These are phyloP conservation scores for Cliona cf. orientalis DNA, from an alignment of 37 sponge, comb jelly and placozoan genomes.

Conservation along the genomic window DNA sequence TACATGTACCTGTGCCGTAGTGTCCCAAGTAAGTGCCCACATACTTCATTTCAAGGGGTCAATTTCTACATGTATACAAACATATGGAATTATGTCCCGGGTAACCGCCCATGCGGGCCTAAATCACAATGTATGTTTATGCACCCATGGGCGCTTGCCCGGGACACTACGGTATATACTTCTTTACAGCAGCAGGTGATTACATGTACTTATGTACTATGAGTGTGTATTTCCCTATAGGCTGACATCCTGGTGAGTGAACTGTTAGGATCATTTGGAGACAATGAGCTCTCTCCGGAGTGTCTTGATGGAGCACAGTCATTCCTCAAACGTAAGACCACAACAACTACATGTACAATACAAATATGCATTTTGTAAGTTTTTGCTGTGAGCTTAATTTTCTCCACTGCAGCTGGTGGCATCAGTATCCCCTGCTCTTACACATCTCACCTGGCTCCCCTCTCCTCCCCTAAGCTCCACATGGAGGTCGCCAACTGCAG, in stretches of 20 bases:
- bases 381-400: background rate
- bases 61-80: no score
- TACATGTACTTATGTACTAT: background rate
- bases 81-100: no score
- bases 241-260: slow-evolving; percentile 98
- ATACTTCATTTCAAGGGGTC: no score
- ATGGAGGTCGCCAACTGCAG: slow-evolving; percentile 47
- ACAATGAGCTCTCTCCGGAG: slow-evolving; percentile 99
- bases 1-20: no score
- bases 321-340: slow-evolving; percentile 81
- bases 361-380: background rate
- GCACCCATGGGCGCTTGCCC: background rate
- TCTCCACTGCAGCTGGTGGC: slow-evolving; percentile 67
- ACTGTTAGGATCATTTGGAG: slow-evolving; percentile 98
- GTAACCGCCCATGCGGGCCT: no score
- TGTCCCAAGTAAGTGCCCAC: no score
- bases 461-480: slow-evolving; percentile 85
- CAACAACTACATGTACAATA: background rate
- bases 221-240: slow-evolving; percentile 21
- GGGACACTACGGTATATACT: no score
- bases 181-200: no score
- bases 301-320: slow-evolving; percentile 98
- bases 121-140: background rate
- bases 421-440: slow-evolving; percentile 93
- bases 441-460: slow-evolving; percentile 92